A percentile compares a stretch with the other conserved stretches of the same genome.
Conservation (phyloP, 1,140 invertebrate genomes). For the Drosophila malerkotliana region DNA sequence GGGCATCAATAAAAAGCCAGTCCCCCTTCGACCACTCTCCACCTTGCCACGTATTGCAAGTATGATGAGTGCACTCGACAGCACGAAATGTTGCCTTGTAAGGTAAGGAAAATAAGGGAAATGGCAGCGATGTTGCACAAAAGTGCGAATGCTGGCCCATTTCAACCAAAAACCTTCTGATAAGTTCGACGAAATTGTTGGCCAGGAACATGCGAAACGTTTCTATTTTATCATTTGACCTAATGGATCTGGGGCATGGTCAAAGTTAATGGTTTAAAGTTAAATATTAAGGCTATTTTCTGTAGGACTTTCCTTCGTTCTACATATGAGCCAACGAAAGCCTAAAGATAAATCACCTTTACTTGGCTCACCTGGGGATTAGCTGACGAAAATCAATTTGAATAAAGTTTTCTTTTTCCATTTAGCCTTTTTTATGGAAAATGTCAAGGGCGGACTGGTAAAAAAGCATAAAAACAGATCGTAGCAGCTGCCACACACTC, state of each 20-base stretch:
- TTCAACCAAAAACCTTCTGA: conserved; percentile 17
- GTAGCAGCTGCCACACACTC: conserved; percentile 74
- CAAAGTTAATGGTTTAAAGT: not conserved
- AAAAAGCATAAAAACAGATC: conserved; percentile 2
- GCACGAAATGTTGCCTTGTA: conserved; percentile 62
- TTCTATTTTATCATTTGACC: conserved; percentile 54
- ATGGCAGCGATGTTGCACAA: not conserved
- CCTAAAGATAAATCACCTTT: conserved; percentile 16
- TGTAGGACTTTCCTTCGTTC: not conserved
- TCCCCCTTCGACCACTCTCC: conserved; percentile 22
- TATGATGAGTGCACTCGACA: conserved; percentile 80
- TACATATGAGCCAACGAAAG: not conserved
- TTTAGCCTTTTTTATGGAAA: conserved; percentile 4
- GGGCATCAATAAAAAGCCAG: conserved; percentile 65
- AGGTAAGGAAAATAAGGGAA: conserved; percentile 2
- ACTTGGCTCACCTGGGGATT: conserved; percentile 28
- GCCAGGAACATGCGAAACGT: conserved; percentile 32
- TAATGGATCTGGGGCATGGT: conserved; percentile 29
- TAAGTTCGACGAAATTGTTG: conserved; percentile 55
- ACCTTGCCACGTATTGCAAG: conserved; percentile 50
- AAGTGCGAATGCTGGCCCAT: conserved; percentile 30
- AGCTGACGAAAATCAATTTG: conserved; percentile 61
- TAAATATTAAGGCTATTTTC: too few species aligned
- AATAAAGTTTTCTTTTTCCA: conserved; percentile 48
- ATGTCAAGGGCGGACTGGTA: not conserved